Conservation (phyloP, 1,140 invertebrate genomes). For the Cotesia typhae region DNA sequence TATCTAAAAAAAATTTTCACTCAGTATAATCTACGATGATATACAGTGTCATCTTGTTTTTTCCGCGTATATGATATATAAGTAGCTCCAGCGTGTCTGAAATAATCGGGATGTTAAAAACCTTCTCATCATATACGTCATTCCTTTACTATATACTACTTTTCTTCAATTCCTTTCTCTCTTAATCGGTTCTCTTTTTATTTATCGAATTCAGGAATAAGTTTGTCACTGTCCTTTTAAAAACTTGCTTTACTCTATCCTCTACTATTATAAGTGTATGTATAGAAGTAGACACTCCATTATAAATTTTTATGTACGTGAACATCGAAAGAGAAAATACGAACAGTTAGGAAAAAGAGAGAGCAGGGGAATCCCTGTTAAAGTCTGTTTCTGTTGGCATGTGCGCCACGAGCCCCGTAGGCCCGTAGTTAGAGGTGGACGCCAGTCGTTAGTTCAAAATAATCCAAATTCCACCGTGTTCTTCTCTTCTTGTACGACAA, state of each 20-base stretch:
- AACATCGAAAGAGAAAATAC: neutral
- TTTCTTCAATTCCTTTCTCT: constrained; percentile 10
- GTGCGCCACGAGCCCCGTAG: constrained; percentile 34
- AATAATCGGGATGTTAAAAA: constrained; percentile 7
- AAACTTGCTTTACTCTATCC: too few species aligned
- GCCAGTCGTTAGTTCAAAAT: constrained; percentile 41
- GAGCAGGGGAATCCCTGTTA: neutral
- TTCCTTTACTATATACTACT: constrained; percentile 20
- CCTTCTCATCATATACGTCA: constrained; percentile 17
- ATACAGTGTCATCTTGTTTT: too few species aligned
- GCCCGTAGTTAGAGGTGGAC: constrained; percentile 32
- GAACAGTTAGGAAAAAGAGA: constrained; percentile 3
- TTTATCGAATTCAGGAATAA: too few species aligned
- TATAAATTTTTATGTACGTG: too few species aligned
- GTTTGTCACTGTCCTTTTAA: too few species aligned
- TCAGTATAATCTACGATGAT: too few species aligned
- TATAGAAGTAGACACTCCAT: too few species aligned
- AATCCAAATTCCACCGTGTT: constrained; percentile 40
- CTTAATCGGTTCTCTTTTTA: constrained; percentile 26
- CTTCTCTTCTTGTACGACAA: constrained; percentile 30
- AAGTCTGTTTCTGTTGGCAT: constrained; percentile 19
- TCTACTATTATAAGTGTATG: too few species aligned
- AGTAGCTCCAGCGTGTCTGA: constrained; percentile 1
- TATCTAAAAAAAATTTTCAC: too few species aligned
- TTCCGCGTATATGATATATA: too few species aligned